Conservation (phyloP, 1,140 invertebrate genomes). For the Tetramorium alpestre region DNA sequence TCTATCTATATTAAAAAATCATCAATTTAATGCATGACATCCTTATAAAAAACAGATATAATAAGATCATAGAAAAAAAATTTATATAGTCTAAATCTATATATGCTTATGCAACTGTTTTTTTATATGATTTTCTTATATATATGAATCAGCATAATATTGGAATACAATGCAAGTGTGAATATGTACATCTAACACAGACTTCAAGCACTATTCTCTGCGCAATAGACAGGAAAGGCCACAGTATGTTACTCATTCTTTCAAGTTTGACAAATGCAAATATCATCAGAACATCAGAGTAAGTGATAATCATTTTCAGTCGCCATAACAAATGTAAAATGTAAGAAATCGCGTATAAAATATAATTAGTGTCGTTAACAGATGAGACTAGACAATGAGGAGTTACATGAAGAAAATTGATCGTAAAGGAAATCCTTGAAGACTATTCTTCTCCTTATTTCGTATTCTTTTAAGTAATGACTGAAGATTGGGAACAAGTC, state of each 20-base stretch:
- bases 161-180: constrained; percentile 14
- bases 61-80: neutral
- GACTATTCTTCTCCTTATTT: neutral
- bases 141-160: neutral
- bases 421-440: neutral
- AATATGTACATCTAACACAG: constrained; percentile 34
- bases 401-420: constrained; percentile 4
- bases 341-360: constrained; percentile 33
- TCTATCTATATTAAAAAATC: neutral
- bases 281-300: constrained; percentile 82
- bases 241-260: constrained; percentile 54
- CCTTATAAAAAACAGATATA: neutral
- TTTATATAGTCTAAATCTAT: neutral
- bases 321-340: constrained; percentile 46
- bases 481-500: neutral
- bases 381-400: constrained; percentile 10
- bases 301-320: constrained; percentile 78
- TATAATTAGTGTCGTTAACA: constrained; percentile 77
- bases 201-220: constrained; percentile 33
- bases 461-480: neutral
- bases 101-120: neutral
- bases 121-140: neutral
- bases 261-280: constrained; percentile 54
- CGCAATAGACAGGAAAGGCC: constrained; percentile 21
- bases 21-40: neutral